A percentile compares a stretch with the other conserved stretches of the same genome.
Evolutionary conservation across 2,797 vertebrate species (phyloP).

Genomic region (Acanthurus lineatus): DNA sequence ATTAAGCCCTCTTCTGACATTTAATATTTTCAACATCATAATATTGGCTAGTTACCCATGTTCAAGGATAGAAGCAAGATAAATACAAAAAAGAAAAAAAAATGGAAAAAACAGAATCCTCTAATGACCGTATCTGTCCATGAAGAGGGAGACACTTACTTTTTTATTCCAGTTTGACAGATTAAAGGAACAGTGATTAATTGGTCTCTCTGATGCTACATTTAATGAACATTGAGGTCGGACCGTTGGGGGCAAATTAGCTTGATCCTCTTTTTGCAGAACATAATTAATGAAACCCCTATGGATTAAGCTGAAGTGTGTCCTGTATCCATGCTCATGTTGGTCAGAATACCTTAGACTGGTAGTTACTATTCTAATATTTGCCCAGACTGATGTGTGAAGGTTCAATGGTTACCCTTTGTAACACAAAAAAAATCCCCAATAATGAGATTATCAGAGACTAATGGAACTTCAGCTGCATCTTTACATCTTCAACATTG

Average conservation of each 20-base stretch:
- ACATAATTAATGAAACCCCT: constrained; percentile 83
- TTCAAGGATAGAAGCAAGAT: constrained; percentile 20
- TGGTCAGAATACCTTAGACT: constrained; percentile 27
- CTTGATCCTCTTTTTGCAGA: constrained; percentile 82
- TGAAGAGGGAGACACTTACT: constrained; percentile 59
- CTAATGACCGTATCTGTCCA: constrained; percentile 67
- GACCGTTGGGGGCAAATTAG: constrained; percentile 83
- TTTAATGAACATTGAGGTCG: constrained; percentile 85
- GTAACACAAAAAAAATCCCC: constrained; percentile 45
- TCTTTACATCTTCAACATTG: constrained; percentile 44
- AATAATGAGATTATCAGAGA: constrained; percentile 63
- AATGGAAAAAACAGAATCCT: constrained; percentile 41
- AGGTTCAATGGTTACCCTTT: constrained; percentile 58
- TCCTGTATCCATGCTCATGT: constrained; percentile 57
- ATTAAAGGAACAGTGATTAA: constrained; percentile 85
- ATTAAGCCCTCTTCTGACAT: constrained; percentile 28
- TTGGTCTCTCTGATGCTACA: constrained; percentile 84
- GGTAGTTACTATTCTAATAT: constrained; percentile 59
- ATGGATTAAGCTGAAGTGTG: constrained; percentile 72
- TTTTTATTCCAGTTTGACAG: constrained; percentile 67
- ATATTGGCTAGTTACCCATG: constrained; percentile 30
- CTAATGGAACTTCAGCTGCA: constrained; percentile 53
- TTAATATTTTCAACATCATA: constrained; percentile 42
- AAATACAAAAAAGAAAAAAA: constrained; percentile 36
- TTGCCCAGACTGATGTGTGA: constrained; percentile 48